Conservation (phyloP, 2,888 invertebrate genomes). For the Philhelius pedissequus region DNA sequence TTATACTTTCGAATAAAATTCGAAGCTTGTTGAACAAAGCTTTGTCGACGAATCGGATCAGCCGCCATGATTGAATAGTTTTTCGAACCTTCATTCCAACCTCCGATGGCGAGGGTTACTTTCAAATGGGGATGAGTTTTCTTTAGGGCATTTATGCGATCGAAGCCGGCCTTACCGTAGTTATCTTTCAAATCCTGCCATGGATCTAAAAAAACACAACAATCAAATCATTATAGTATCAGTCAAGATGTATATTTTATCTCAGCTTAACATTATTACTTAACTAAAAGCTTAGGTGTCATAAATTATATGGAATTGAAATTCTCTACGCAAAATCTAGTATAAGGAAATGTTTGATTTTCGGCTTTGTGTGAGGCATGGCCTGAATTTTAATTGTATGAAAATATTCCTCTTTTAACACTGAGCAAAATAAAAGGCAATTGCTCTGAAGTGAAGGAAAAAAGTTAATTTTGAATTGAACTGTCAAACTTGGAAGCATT, state of each 20-base stretch:
- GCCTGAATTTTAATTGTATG: background rate
- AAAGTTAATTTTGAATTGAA: too few relatives aligned
- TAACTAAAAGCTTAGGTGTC: background rate
- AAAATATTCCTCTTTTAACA: background rate
- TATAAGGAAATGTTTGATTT: background rate
- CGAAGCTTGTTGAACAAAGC: slow-evolving; percentile 86
- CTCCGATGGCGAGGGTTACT: slow-evolving; percentile 90
- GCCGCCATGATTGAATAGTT: slow-evolving; percentile 82
- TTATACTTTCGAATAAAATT: slow-evolving; percentile 81
- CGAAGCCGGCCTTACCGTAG: slow-evolving; percentile 86
- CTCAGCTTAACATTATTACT: background rate
- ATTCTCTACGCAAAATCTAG: background rate
- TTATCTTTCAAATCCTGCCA: slow-evolving; percentile 88
- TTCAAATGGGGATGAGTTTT: slow-evolving; percentile 85
- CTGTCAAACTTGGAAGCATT: too few relatives aligned
- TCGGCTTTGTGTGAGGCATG: background rate
- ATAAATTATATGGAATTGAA: background rate
- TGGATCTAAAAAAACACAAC: slow-evolving; percentile 81
- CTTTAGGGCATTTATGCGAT: slow-evolving; percentile 84
- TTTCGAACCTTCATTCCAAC: slow-evolving; percentile 93
- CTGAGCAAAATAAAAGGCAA: background rate
- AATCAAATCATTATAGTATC: background rate
- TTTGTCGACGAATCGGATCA: slow-evolving; percentile 82
- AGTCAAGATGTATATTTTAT: background rate
- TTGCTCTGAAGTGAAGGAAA: background rate